Evolutionary conservation across 2,888 invertebrate genomes (phyloP).

Genomic region (Trilocha varians): DNA sequence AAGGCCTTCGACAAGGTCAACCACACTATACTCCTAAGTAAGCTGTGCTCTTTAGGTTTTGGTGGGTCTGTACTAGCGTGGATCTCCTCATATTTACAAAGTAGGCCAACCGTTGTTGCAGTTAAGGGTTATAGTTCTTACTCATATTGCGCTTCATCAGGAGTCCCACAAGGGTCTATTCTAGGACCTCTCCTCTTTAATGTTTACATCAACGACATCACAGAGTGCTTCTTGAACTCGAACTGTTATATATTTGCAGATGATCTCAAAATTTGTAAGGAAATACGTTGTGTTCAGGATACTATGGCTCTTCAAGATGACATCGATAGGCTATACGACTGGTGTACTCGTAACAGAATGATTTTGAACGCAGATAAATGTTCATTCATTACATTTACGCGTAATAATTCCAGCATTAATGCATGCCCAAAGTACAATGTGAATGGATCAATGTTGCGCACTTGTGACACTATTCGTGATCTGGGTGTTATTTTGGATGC

Average conservation of each 20-base stretch:
- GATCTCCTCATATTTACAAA: slow-evolving; percentile 2
- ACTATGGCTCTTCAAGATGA: neutral
- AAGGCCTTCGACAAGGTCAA: too few species aligned
- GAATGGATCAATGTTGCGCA: neutral
- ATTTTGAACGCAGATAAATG: neutral
- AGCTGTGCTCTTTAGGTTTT: neutral
- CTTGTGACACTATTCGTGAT: neutral
- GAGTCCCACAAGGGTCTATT: too few species aligned
- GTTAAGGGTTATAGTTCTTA: slow-evolving; percentile 1
- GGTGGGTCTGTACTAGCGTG: neutral
- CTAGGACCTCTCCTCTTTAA: too few species aligned
- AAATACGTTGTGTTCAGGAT: neutral
- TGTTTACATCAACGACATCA: slow-evolving; percentile 4
- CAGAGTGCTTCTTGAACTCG: neutral
- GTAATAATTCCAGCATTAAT: neutral
- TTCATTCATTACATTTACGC: slow-evolving; percentile 2
- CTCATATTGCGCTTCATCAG: slow-evolving; percentile 1
- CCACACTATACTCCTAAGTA: neutral
- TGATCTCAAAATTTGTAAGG: neutral
- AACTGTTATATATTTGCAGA: too few species aligned
- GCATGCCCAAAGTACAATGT: slow-evolving; percentile 1
- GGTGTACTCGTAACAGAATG: slow-evolving; percentile 1
- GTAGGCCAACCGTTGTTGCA: neutral
- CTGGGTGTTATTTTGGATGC: slow-evolving; percentile 1
- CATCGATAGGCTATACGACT: neutral